These are phyloP conservation scores for Apis dorsata DNA, from an alignment of 1,140 invertebrate species.

Conservation along the genomic window DNA sequence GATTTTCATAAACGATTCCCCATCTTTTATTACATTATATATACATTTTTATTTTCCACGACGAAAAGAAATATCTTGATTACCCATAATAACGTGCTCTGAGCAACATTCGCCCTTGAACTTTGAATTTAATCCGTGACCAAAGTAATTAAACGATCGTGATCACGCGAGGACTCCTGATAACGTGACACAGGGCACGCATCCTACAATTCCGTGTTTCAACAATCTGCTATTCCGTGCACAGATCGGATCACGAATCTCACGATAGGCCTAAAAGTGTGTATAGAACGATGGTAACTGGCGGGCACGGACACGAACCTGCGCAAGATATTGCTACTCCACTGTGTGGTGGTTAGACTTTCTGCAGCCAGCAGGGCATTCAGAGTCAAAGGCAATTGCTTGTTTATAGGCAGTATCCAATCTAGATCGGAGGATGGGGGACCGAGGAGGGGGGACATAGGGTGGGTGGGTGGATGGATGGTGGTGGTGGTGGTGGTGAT, in stretches of 20 bases:
- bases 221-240: neutral
- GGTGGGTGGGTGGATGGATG: slow-evolving; percentile 3
- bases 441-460: neutral
- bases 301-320: slow-evolving; percentile 49
- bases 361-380: slow-evolving; percentile 28
- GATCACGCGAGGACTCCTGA: neutral
- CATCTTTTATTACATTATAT: too few relatives aligned
- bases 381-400: slow-evolving; percentile 66
- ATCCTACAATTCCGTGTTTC: neutral
- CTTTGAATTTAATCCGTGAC: neutral
- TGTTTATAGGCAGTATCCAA: slow-evolving; percentile 73
- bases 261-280: slow-evolving; percentile 4
- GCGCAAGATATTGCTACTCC: slow-evolving; percentile 60
- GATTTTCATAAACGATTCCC: too few relatives aligned
- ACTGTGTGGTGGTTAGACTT: slow-evolving; percentile 50
- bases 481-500: neutral
- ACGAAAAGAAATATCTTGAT: too few relatives aligned
- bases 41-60: too few relatives aligned
- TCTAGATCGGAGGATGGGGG: slow-evolving; percentile 65
- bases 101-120: neutral
- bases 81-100: too few relatives aligned
- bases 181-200: neutral
- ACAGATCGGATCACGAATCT: neutral
- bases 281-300: slow-evolving; percentile 4
- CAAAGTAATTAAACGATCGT: neutral